These are phyloP conservation scores for Macaria liturata DNA, from an alignment of 2,888 invertebrate species.

Conservation along the genomic window DNA sequence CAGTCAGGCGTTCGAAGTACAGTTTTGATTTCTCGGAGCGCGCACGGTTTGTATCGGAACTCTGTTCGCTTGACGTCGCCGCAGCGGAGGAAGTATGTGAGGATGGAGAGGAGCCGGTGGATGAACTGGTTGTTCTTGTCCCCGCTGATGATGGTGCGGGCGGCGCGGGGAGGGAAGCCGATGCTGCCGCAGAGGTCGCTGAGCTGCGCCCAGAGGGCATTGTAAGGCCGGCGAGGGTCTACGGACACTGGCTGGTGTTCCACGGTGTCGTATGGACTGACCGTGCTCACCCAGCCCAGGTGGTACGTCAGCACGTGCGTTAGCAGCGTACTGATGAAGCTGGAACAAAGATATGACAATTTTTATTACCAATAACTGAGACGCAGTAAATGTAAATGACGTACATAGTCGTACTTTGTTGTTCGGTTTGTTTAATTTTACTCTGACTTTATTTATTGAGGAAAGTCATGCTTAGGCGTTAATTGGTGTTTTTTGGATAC, in stretches of 20 bases:
- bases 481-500: no score
- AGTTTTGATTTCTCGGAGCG: conserved; percentile 60
- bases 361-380: no score
- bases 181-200: conserved; percentile 93
- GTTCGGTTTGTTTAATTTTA: no score
- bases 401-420: no score
- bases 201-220: conserved; percentile 95
- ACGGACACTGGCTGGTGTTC: conserved; percentile 40
- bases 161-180: conserved; percentile 89
- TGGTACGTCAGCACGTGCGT: conserved; percentile 95
- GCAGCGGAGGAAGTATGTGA: conserved; percentile 95
- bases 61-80: conserved; percentile 86
- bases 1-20: conserved; percentile 31
- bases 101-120: conserved; percentile 88
- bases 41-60: conserved; percentile 57
- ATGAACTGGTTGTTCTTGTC: conserved; percentile 86
- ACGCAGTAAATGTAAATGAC: no score
- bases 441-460: no score
- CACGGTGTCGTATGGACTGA: conserved; percentile 78
- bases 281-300: conserved; percentile 95
- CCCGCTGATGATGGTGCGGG: conserved; percentile 91
- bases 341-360: conserved; percentile 69
- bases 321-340: conserved; percentile 94
- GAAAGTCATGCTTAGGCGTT: no score
- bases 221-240: conserved; percentile 84